Percentiles rank a stretch among this genome's conserved stretches.
Evolutionary conservation across 1,140 invertebrate genomes (phyloP).

Genomic region (Drosophila watanabei): DNA sequence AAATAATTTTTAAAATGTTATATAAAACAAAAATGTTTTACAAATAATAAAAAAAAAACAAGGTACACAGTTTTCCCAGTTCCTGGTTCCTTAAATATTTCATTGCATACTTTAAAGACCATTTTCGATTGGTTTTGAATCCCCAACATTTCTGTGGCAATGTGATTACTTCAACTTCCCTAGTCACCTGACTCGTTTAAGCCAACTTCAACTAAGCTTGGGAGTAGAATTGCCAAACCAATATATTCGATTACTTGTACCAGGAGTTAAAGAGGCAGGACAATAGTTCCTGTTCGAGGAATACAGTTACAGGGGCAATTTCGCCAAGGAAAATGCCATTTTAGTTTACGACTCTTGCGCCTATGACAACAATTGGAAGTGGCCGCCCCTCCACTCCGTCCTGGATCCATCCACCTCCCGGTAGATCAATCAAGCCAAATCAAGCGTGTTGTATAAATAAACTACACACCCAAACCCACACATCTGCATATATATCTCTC

Average conservation of each 20-base stretch:
- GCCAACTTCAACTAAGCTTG: not conserved
- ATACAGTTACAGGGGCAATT: constrained; percentile 23
- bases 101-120: not conserved
- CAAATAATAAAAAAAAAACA: not conserved
- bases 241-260: constrained; percentile 21
- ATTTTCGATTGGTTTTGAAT: not conserved
- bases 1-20: too few species aligned
- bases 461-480: constrained; percentile 21
- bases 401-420: constrained; percentile 5
- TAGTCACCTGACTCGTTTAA: not conserved
- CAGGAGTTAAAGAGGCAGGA: constrained; percentile 1
- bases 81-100: not conserved
- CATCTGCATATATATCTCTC: not conserved
- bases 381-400: not conserved
- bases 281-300: constrained; percentile 11
- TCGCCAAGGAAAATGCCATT: constrained; percentile 31
- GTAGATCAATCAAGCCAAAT: constrained; percentile 60
- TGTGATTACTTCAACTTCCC: not conserved
- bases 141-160: not conserved
- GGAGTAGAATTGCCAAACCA: not conserved
- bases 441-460: constrained; percentile 61
- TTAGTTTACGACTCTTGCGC: constrained; percentile 50
- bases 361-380: constrained; percentile 44
- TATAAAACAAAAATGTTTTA: too few species aligned
- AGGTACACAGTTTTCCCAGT: not conserved